Evolutionary conservation across 2,888 invertebrate species (phyloP).

Genomic region (Diarsia rubi): DNA sequence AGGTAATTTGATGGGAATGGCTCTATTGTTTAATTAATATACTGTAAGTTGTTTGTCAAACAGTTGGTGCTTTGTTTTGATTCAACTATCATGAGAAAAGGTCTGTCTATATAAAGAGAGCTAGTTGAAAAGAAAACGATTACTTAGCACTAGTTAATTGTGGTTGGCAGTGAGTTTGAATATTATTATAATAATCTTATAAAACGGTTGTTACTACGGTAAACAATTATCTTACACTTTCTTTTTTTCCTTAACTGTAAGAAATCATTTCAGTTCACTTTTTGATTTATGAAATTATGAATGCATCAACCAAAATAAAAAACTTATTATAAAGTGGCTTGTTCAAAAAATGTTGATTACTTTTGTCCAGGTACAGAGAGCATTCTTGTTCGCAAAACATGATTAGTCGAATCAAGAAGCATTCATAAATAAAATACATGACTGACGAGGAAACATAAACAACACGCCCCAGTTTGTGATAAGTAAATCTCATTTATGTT

Average conservation of each 20-base stretch:
- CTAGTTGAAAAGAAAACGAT: slow-evolving; percentile 1
- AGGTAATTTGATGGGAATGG: slow-evolving; percentile 44
- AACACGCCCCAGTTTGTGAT: slow-evolving; percentile 1
- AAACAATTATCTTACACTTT: too few relatives aligned
- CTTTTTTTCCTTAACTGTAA: background rate
- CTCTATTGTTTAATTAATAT: slow-evolving; percentile 42
- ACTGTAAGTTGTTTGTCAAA: slow-evolving; percentile 36
- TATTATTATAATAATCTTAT: slow-evolving; percentile 1
- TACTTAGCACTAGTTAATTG: slow-evolving; percentile 1
- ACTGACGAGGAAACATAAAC: background rate
- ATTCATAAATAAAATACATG: background rate
- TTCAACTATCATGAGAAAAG: slow-evolving; percentile 10
- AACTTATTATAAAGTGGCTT: background rate
- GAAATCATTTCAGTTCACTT: background rate
- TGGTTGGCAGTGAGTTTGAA: slow-evolving; percentile 3
- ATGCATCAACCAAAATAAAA: background rate
- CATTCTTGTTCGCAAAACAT: background rate
- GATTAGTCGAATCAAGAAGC: background rate
- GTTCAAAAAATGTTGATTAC: background rate
- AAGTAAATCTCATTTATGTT: slow-evolving; percentile 3
- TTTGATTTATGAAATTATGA: too few relatives aligned
- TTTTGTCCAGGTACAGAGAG: background rate
- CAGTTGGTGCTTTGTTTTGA: slow-evolving; percentile 48
- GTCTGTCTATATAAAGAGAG: slow-evolving; percentile 10
- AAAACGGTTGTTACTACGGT: slow-evolving; percentile 9